Conservation (phyloP, 1,140 invertebrate species). For the Heliconius hewitsoni region DNA sequence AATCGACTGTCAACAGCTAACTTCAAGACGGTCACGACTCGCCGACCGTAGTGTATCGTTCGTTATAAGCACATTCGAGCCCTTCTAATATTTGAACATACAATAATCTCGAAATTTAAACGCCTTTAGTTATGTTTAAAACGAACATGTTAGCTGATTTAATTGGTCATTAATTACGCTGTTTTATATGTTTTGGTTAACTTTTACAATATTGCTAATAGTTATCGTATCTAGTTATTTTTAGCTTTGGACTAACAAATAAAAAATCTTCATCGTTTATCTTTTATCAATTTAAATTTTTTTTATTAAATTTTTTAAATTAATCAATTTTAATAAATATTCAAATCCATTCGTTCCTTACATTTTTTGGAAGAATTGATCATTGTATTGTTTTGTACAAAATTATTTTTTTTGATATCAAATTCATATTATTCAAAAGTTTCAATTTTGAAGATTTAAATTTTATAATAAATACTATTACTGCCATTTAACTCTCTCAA, state of each 20-base stretch:
- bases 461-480: slow-evolving; percentile 7
- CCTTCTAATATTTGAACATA: no score
- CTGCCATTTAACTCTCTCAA: slow-evolving; percentile 9
- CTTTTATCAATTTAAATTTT: background rate
- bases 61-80: no score
- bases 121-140: no score
- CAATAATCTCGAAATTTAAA: no score
- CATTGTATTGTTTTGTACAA: background rate
- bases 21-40: no score
- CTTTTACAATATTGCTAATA: background rate
- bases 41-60: no score
- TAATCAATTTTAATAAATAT: no score
- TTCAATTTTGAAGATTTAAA: background rate
- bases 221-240: background rate
- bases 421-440: background rate
- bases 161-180: no score
- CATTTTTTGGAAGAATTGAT: no score
- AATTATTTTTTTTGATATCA: background rate
- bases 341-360: no score
- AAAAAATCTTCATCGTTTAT: background rate
- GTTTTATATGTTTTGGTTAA: background rate
- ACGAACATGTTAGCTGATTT: no score
- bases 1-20: no score
- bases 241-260: background rate
- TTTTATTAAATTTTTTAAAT: background rate